Evolutionary conservation across 2,797 vertebrate genomes (phyloP).

Genomic region (Acipenser transmontanus): DNA sequence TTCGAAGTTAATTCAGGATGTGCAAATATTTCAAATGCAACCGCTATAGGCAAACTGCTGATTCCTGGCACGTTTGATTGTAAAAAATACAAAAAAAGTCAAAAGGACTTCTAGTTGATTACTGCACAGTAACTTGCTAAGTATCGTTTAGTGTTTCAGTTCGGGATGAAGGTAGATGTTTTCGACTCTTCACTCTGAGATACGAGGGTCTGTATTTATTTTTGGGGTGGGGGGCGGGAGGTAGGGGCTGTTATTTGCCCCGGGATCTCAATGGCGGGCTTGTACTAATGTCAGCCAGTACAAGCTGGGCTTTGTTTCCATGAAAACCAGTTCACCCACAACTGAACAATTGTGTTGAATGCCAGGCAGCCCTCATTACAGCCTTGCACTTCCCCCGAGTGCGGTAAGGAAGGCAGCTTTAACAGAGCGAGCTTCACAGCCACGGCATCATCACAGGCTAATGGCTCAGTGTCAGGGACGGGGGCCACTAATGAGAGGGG

Average conservation of each 20-base stretch:
- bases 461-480: slow-evolving; percentile 34
- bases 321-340: slow-evolving; percentile 36
- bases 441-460: slow-evolving; percentile 35
- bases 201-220: no score
- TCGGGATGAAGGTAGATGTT: no score
- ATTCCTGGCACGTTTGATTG: no score
- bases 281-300: slow-evolving; percentile 18
- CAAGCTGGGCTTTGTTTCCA: slow-evolving; percentile 54
- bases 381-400: slow-evolving; percentile 1
- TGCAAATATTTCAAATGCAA: no score
- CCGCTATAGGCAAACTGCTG: no score
- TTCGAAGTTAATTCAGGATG: no score
- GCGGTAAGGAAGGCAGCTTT: slow-evolving; percentile 31
- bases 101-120: not conserved
- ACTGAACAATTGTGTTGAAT: slow-evolving; percentile 65
- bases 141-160: no score
- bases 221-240: not conserved
- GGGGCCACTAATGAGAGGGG: slow-evolving; percentile 44
- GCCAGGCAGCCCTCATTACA: slow-evolving; percentile 59
- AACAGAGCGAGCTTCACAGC: slow-evolving; percentile 30
- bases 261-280: not conserved
- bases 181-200: no score
- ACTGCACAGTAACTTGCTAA: no score
- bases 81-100: not conserved
- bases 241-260: not conserved